These are phyloP conservation scores for Campaea margaritaria DNA, from an alignment of 2,888 invertebrate species.

Conservation along the genomic window DNA sequence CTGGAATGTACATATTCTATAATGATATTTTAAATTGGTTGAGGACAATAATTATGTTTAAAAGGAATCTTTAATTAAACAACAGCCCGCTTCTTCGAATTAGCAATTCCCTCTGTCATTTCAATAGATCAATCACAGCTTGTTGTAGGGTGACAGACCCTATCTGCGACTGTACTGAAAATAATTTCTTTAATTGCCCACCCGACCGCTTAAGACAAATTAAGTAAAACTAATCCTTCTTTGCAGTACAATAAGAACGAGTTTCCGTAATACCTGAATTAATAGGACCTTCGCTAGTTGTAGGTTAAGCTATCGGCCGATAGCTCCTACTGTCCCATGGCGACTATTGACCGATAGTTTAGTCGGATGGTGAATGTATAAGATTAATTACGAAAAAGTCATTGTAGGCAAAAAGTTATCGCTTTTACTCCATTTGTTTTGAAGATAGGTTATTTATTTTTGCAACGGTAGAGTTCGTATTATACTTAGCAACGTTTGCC, in stretches of 20 bases:
- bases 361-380: no score
- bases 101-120: slow-evolving; percentile 22
- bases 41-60: background rate
- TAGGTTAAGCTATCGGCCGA: slow-evolving; percentile 7
- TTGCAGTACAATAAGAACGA: slow-evolving; percentile 54
- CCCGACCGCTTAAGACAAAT: slow-evolving; percentile 2
- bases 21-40: no score
- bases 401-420: no score
- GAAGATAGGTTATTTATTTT: no score
- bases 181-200: slow-evolving; percentile 41
- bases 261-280: slow-evolving; percentile 69
- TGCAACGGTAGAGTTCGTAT: no score
- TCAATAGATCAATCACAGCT: slow-evolving; percentile 43
- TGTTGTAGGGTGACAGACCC: slow-evolving; percentile 33
- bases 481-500: no score
- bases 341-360: background rate
- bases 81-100: slow-evolving; percentile 4
- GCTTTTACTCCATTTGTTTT: no score
- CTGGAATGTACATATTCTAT: no score
- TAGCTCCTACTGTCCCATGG: background rate
- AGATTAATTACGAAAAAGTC: no score
- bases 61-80: slow-evolving; percentile 10
- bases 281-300: slow-evolving; percentile 52
- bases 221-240: slow-evolving; percentile 50
- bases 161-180: slow-evolving; percentile 30